phyloP scores from a whole-genome alignment of 2,888 invertebrate species.

The Criorhina ranunculi region DNA sequence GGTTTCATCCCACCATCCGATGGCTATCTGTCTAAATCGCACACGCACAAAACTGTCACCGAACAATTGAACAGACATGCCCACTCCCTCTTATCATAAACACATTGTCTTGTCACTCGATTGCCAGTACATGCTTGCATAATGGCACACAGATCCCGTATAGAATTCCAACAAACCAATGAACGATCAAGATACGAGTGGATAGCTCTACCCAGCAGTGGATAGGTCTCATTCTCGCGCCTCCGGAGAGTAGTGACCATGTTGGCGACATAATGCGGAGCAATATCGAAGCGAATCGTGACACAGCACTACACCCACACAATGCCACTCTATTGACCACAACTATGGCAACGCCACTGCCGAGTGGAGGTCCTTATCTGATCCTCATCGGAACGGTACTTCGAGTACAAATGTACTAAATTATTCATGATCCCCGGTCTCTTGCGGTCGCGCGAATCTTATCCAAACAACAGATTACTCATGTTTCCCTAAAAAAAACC shows the following conservation, averaged over 20 bases:
- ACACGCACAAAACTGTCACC: constrained; percentile 58
- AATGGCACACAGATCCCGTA: constrained; percentile 63
- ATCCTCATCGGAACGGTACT: constrained; percentile 74
- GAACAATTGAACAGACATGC: constrained; percentile 51
- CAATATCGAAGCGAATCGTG: constrained; percentile 71
- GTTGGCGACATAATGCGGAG: constrained; percentile 76
- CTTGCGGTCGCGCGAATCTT: constrained; percentile 51
- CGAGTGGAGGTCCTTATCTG: constrained; percentile 71
- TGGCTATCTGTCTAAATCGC: constrained; percentile 57
- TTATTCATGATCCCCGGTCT: constrained; percentile 72
- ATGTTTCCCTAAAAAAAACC: constrained; percentile 67
- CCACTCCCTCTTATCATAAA: constrained; percentile 71
- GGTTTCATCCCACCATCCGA: constrained; percentile 54
- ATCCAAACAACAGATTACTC: constrained; percentile 74
- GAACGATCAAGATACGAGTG: constrained; percentile 61
- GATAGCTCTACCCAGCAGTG: not conserved
- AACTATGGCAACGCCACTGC: constrained; percentile 2
- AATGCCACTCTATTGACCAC: constrained; percentile 48
- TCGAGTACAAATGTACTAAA: constrained; percentile 76
- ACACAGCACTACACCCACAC: constrained; percentile 69
- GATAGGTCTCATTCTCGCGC: constrained; percentile 57
- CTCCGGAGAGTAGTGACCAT: constrained; percentile 64
- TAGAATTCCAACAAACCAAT: constrained; percentile 55
- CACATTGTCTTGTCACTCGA: constrained; percentile 73
- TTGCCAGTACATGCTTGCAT: constrained; percentile 39